phyloP scores from a whole-genome alignment of 1,140 invertebrate genomes.

The Drosophila baimaii region DNA sequence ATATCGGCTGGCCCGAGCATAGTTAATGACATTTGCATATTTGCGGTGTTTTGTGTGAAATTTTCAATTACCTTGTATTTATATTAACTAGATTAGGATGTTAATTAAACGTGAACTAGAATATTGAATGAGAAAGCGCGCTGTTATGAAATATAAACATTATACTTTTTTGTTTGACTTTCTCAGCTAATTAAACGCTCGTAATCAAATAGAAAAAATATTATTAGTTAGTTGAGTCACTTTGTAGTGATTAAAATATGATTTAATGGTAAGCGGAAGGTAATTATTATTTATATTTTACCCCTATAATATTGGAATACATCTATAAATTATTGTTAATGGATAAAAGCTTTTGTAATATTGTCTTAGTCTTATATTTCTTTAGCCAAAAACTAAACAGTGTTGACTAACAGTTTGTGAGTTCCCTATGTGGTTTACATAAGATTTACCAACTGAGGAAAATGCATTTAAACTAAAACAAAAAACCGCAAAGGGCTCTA shows the following conservation, averaged over 20 bases:
- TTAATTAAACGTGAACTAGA: slow-evolving; percentile 28
- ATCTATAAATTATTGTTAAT: not conserved
- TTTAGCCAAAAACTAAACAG: too few relatives aligned
- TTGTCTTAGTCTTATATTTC: too few relatives aligned
- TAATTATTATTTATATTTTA: too few relatives aligned
- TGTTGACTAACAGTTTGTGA: not conserved
- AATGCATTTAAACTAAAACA: not conserved
- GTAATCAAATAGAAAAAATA: not conserved
- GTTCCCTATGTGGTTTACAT: not conserved
- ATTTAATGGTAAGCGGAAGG: not conserved
- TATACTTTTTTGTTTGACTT: slow-evolving; percentile 7
- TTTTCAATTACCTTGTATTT: slow-evolving; percentile 25
- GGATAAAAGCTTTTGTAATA: not conserved
- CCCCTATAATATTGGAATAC: too few relatives aligned
- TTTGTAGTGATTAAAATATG: not conserved
- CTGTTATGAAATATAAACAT: slow-evolving; percentile 8
- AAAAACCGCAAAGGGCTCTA: slow-evolving; percentile 1
- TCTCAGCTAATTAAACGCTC: not conserved
- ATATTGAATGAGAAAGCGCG: slow-evolving; percentile 10
- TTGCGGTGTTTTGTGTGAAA: slow-evolving; percentile 12
- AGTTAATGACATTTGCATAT: slow-evolving; percentile 34
- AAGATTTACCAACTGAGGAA: not conserved
- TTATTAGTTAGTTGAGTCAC: not conserved
- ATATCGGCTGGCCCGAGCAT: not conserved
- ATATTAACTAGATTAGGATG: slow-evolving; percentile 23